Percentiles rank a stretch among this genome's conserved stretches.
Evolutionary conservation across 2,888 invertebrate species (phyloP).

Genomic region (Hyposoter dolosus): DNA sequence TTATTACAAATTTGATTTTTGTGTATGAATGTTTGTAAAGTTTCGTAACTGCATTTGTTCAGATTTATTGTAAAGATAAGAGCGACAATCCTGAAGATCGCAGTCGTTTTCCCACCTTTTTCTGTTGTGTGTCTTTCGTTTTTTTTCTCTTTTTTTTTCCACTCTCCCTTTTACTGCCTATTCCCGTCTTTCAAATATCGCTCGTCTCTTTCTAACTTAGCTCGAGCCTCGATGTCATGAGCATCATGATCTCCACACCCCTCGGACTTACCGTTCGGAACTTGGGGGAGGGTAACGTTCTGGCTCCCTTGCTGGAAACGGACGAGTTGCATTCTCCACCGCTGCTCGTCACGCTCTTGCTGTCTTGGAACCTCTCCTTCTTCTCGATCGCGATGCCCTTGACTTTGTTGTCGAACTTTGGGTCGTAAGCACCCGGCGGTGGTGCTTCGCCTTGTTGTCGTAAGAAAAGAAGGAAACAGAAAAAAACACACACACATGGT

Average conservation of each 20-base stretch:
- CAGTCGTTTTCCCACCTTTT: conserved; percentile 35
- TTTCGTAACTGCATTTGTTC: not conserved
- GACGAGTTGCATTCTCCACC: conserved; percentile 79
- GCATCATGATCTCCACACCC: conserved; percentile 1
- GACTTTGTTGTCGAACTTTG: conserved; percentile 84
- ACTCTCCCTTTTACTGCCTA: not conserved
- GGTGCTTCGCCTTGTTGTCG: conserved; percentile 84
- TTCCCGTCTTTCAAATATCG: not conserved
- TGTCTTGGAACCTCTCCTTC: conserved; percentile 82
- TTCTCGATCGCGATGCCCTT: conserved; percentile 84
- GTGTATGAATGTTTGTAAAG: not conserved
- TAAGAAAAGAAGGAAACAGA: conserved; percentile 63
- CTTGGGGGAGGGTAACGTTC: conserved; percentile 62
- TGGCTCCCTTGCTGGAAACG: conserved; percentile 75
- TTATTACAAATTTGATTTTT: not conserved
- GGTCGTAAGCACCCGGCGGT: conserved; percentile 86
- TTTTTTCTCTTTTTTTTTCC: not conserved
- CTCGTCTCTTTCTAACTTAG: not conserved
- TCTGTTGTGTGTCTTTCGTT: not conserved
- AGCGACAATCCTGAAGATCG: not conserved
- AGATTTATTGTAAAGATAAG: not conserved
- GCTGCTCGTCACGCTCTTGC: conserved; percentile 81
- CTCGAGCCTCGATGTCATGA: conserved; percentile 9
- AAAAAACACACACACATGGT: not conserved
- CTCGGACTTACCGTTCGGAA: conserved; percentile 77